phyloP scores from a whole-genome alignment of 2,888 invertebrate species.

The Stramonita haemastoma region DNA sequence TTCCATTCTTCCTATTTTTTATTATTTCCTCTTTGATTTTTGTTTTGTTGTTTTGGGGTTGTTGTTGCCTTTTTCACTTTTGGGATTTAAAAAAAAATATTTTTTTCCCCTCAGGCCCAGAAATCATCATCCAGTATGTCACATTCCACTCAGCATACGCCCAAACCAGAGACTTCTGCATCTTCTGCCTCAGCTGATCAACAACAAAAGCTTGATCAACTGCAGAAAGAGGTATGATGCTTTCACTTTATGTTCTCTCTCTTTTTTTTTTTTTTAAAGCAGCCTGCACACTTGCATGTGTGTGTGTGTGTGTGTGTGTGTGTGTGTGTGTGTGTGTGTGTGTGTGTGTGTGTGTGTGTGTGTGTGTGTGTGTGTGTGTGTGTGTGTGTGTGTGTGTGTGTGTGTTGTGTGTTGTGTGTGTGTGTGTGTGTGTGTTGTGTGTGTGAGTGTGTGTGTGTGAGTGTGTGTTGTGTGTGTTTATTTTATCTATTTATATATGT shows the following conservation, averaged over 20 bases:
- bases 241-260: background rate
- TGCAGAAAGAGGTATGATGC: slow-evolving; percentile 26
- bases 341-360: background rate
- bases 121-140: background rate
- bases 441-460: background rate
- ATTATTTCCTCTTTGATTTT: too few relatives aligned
- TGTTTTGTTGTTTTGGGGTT: background rate
- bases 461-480: background rate
- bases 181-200: background rate
- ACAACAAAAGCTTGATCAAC: background rate
- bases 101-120: background rate
- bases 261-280: background rate
- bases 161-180: background rate
- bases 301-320: background rate
- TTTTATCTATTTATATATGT: background rate
- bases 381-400: too few relatives aligned
- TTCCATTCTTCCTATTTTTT: too few relatives aligned
- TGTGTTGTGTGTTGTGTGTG: too few relatives aligned
- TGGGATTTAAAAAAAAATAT: too few relatives aligned
- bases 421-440: too few relatives aligned
- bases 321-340: background rate
- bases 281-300: background rate
- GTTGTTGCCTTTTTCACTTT: too few relatives aligned
- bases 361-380: background rate
- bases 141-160: background rate